Evolutionary conservation across 2,113 vertebrate genomes (phyloP).

Genomic region (Regulus satrapa): DNA sequence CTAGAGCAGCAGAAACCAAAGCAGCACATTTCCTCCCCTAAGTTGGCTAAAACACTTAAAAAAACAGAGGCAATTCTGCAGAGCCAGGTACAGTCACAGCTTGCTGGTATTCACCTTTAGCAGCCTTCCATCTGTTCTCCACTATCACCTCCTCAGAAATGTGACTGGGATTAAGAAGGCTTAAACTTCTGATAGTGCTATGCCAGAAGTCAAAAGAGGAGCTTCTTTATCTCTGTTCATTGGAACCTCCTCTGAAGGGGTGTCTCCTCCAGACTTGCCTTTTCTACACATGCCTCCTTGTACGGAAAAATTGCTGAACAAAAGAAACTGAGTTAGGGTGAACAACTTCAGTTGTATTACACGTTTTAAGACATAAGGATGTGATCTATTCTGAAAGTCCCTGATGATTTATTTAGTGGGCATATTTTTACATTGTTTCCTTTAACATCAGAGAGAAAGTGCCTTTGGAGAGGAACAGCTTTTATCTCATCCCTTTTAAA

Average conservation of each 20-base stretch:
- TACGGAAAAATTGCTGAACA: background rate
- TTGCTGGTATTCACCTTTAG: background rate
- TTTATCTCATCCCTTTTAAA: conserved; percentile 52
- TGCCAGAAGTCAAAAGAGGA: background rate
- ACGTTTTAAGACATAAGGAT: conserved; percentile 31
- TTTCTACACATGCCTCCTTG: background rate
- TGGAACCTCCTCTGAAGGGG: background rate
- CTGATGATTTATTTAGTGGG: conserved; percentile 59
- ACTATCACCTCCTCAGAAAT: background rate
- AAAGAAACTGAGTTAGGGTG: conserved; percentile 16
- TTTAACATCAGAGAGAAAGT: conserved; percentile 48
- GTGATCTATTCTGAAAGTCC: conserved; percentile 39
- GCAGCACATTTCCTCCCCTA: background rate
- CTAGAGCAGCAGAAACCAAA: background rate
- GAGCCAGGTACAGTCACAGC: background rate
- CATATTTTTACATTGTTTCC: conserved; percentile 64
- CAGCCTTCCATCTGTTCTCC: background rate
- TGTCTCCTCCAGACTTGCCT: background rate
- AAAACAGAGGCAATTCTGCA: background rate
- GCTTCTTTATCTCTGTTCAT: background rate
- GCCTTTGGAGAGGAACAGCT: background rate
- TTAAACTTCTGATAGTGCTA: background rate
- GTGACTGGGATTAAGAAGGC: background rate
- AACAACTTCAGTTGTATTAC: conserved; percentile 35
- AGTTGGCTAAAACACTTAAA: background rate